Evolutionary conservation across 2,113 vertebrate genomes (phyloP).

Genomic region (Entomyzon cyanotis): DNA sequence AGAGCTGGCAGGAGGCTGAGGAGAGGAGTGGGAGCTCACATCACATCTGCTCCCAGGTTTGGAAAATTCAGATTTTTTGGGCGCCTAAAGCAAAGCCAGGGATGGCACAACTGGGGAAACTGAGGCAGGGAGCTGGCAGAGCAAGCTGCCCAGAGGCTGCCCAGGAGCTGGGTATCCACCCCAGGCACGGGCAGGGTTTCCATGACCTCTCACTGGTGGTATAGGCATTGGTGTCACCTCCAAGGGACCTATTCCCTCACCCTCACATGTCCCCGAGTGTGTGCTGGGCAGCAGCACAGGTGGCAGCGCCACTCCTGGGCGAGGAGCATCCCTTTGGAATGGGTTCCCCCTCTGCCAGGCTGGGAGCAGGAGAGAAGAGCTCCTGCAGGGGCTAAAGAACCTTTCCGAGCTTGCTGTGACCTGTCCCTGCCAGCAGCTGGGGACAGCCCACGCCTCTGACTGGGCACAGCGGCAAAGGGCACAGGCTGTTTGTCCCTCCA

Average conservation of each 20-base stretch:
- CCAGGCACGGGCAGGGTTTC: background rate
- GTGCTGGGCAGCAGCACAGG: background rate
- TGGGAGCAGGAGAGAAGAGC: too few relatives aligned
- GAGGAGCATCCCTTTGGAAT: background rate
- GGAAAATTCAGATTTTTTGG: background rate
- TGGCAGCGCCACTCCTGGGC: rapidly evolving
- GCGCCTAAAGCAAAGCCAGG: background rate
- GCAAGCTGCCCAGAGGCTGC: background rate
- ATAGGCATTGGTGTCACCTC: background rate
- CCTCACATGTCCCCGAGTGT: rapidly evolving
- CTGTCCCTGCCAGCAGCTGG: background rate
- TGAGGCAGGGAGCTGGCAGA: background rate
- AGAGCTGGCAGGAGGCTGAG: background rate
- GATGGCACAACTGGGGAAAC: background rate
- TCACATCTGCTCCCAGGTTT: background rate
- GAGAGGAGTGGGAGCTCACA: background rate
- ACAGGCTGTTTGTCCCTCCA: background rate
- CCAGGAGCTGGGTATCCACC: background rate
- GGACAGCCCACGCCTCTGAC: background rate
- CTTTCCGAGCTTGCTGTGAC: rapidly evolving
- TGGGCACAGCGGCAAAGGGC: background rate
- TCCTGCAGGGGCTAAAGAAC: background rate
- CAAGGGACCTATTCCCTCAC: background rate
- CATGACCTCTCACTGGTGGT: background rate
- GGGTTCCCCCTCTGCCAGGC: background rate